Conservation (phyloP, 2,797 vertebrate genomes). For the Allobates femoralis region DNA sequence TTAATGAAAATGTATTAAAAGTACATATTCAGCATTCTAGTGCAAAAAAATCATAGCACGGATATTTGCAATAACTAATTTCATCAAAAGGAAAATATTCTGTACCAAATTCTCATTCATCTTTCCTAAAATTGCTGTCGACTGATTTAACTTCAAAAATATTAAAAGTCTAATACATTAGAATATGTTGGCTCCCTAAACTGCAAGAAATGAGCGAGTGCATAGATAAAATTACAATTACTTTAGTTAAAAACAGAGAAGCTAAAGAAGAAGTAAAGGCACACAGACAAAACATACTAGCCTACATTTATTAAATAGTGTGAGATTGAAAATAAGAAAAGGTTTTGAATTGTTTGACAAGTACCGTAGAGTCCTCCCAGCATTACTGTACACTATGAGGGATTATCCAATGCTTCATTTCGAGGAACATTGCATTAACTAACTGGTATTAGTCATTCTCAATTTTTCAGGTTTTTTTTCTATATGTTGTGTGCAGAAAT, state of each 20-base stretch:
- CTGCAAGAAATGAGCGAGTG: constrained; percentile 2
- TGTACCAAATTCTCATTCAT: constrained; percentile 46
- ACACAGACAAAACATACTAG: not conserved
- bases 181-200: constrained; percentile 4
- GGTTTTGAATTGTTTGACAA: no score
- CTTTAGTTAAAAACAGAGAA: constrained; percentile 31
- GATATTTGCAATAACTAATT: constrained; percentile 37
- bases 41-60: constrained; percentile 18
- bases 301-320: not conserved
- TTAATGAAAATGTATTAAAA: constrained; percentile 50
- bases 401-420: not conserved
- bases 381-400: not conserved
- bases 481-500: no score
- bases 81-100: constrained; percentile 39
- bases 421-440: no score
- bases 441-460: no score
- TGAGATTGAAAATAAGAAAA: not conserved
- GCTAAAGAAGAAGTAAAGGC: not conserved
- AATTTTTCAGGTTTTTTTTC: no score
- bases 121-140: constrained; percentile 38
- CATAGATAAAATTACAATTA: constrained; percentile 55
- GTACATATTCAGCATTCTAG: constrained; percentile 49
- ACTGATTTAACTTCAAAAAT: constrained; percentile 35
- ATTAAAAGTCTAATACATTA: constrained; percentile 21
- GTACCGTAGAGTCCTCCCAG: not conserved